Evolutionary conservation across 2,888 invertebrate genomes (phyloP), one percentile per base, ranked within the genome.

Genomic region (Ichneumoninae sp.): DNA sequence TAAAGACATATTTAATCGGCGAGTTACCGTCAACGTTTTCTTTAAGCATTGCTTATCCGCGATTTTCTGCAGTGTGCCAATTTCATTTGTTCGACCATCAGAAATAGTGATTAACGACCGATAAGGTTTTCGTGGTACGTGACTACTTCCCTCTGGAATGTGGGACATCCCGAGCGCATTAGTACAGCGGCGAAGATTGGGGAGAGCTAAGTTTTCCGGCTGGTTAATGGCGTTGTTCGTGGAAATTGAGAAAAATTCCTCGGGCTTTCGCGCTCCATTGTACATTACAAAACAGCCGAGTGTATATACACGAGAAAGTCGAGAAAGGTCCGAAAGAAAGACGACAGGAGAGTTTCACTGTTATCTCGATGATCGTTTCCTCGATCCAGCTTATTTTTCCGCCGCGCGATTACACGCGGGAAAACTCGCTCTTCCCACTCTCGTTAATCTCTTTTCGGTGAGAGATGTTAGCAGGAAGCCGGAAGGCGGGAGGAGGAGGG

Each of bases 291-390:
- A 69, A 81, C 85, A 81, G 78, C 13, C 36, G 44, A 71, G 66
- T 26, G 65, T 74, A 60, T 63, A 6, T 63, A 33, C 16, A 83
- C 68, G 52, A 69, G 50, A 74, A 30, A 77, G 75, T 78, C 57
- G 47, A 54, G 44, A 50, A 52, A 66, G 69, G n/a, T 30, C 50
- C 26, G 10, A 30, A 52, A 52, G 65, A 73, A 73, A 73, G 22
- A 74, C 68, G 81, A 65, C 36, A 26, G 65, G 60, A 69, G 71
- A 81, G 68, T 83, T 83, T 82, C 57, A 74, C 68, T 73, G 78
- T 86, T 86, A 86, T 85, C 83, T 75, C 83, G 83, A 83, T 84
- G 86, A 87, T 86, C 81, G 83, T 83, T 83, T 86, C 60, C 83
- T 75, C 83, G 83, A 85, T 86, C 78, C 70, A 36, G 79, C 83